Percentiles rank a stretch among this genome's conserved stretches.
Evolutionary conservation across 2,113 vertebrate species (phyloP).

Genomic region (Ibidorhyncha struthersii): DNA sequence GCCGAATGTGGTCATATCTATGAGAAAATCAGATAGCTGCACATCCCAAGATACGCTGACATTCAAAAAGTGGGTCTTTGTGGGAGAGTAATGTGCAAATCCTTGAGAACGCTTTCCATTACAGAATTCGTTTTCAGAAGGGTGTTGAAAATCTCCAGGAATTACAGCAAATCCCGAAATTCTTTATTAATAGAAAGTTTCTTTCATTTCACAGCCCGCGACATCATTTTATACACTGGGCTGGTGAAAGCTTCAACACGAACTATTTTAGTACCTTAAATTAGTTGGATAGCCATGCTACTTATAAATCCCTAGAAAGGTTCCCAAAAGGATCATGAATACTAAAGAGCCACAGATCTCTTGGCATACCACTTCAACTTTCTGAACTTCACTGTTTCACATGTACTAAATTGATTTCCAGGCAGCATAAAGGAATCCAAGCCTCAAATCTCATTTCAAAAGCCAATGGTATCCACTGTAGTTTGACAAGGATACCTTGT

Average conservation of each 20-base stretch:
- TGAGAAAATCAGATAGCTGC: background rate
- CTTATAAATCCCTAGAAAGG: conserved; percentile 60
- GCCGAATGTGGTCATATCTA: background rate
- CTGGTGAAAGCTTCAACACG: conserved; percentile 20
- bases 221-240: background rate
- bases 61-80: background rate
- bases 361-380: conserved; percentile 17
- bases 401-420: conserved; percentile 35
- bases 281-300: conserved; percentile 1
- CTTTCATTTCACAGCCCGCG: background rate
- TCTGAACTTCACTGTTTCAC: background rate
- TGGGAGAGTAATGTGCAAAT: conserved; percentile 13
- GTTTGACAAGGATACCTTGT: conserved; percentile 4
- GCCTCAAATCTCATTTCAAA: conserved; percentile 41
- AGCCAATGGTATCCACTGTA: background rate
- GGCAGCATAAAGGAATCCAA: conserved; percentile 4
- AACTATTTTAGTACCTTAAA: conserved; percentile 23
- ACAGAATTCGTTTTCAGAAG: conserved; percentile 16
- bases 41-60: background rate
- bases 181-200: conserved; percentile 7
- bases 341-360: conserved; percentile 39
- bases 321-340: conserved; percentile 58
- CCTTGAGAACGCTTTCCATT: background rate
- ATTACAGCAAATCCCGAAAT: conserved; percentile 14
- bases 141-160: conserved; percentile 39